These are phyloP conservation scores for Bicyclus anynana DNA, from an alignment of 1,140 invertebrate genomes.

Conservation along the genomic window DNA sequence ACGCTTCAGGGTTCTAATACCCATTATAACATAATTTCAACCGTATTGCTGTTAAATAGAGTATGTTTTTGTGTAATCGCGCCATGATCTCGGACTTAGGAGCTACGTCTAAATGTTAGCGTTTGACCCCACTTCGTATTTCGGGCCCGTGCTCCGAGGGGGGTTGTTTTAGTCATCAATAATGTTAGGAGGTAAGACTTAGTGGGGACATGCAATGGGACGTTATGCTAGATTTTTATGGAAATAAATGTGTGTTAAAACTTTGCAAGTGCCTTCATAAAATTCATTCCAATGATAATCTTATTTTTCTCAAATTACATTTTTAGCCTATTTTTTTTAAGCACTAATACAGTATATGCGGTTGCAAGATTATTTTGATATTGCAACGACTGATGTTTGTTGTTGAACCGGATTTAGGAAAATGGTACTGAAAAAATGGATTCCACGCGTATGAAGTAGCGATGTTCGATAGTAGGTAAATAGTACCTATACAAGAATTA, in stretches of 20 bases:
- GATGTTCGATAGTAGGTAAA: too few relatives aligned
- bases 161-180: conserved; percentile 70
- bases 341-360: too few relatives aligned
- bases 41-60: conserved; percentile 16
- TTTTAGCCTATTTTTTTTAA: too few relatives aligned
- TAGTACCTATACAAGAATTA: too few relatives aligned
- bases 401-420: too few relatives aligned
- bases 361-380: too few relatives aligned
- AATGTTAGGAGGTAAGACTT: conserved; percentile 67
- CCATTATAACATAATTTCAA: conserved; percentile 9
- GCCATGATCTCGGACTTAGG: conserved; percentile 31
- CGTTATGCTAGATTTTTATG: not conserved
- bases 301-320: too few relatives aligned
- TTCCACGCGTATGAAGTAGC: too few relatives aligned
- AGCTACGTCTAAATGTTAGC: conserved; percentile 49
- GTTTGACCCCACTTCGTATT: conserved; percentile 72
- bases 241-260: not conserved
- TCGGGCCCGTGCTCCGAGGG: conserved; percentile 47
- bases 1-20: not conserved
- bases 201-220: conserved; percentile 46
- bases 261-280: too few relatives aligned
- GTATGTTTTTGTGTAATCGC: conserved; percentile 21
- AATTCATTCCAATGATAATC: too few relatives aligned
- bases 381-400: too few relatives aligned
- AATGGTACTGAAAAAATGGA: too few relatives aligned